Evolutionary conservation across 2,888 invertebrate species (phyloP), one percentile per base, ranked within the genome.

Genomic region (Encarsia formosa): DNA sequence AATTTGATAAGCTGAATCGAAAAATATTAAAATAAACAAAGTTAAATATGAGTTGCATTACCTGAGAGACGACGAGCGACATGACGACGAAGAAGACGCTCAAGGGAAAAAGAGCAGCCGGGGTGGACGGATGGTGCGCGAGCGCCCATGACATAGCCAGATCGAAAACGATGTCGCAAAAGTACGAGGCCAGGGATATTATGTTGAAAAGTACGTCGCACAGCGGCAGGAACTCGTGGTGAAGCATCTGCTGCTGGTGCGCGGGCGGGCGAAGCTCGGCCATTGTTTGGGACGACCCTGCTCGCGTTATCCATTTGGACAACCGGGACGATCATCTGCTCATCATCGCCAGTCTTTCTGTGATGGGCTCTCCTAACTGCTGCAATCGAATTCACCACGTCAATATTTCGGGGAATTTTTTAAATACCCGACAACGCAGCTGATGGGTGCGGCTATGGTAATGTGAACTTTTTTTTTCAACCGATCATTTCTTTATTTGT

Each of bases 201-300:
- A 92, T 88, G 77, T 92, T 92, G 79, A 92, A 92, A 41, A 92
- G 79, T 60, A 91, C 87, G 78, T 92, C 92, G 81, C 92, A 92
- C 71, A 92, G 81, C 62, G 91, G 91, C 75, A 92, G 80, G 75
- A 91, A 91, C 79, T 92, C 91, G 55, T 73, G 67, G 59, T 71
- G 73, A 54, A 66, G 65, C 51, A 66, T 67, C n/a, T 35, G 48
- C 20, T 49, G 53, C 8, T 47, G 47, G 23, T 43, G 43, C 1
- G 31, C 31, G 5, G 41, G 46, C 4, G 32, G 49, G 11, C 61
- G 65, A 64, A 66, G 65, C 60, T 71, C 71, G 69, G 73, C 72
- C 73, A 73, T 73, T 72, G 71, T 73, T n/a, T n/a, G 68, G 70
- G 69, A 68, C 26, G 26, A 5, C n/a, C n/a, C n/a, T n/a, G n/a